phyloP scores from a whole-genome alignment of 2,113 vertebrate species.

The Pseudolaguvia tuberculata region DNA sequence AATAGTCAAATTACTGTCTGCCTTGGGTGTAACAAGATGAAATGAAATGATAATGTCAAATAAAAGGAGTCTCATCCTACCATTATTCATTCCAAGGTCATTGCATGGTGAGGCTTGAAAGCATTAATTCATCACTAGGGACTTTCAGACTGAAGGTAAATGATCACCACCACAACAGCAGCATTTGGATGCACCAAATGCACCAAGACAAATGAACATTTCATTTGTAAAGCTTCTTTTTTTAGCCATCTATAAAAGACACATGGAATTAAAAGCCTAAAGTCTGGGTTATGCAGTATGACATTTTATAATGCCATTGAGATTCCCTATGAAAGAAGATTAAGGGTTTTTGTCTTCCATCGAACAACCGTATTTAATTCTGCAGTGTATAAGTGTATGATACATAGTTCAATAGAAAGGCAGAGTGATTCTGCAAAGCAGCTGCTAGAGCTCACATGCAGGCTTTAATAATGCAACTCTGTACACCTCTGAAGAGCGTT shows the following conservation, averaged over 20 bases:
- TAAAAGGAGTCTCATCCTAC: constrained; percentile 18
- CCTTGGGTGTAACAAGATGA: constrained; percentile 26
- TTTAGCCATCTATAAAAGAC: neutral
- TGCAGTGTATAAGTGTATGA: constrained; percentile 4
- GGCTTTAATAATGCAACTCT: constrained; percentile 41
- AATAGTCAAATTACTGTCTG: constrained; percentile 15
- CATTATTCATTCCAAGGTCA: constrained; percentile 40
- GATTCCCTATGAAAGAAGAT: neutral
- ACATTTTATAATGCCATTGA: constrained; percentile 11
- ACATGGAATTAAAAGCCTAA: neutral
- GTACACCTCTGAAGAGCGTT: constrained; percentile 32
- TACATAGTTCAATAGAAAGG: constrained; percentile 28
- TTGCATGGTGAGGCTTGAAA: constrained; percentile 29
- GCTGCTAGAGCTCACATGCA: constrained; percentile 10
- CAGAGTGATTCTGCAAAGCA: neutral
- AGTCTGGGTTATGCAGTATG: neutral
- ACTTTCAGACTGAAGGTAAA: constrained; percentile 33
- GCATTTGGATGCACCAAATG: constrained; percentile 16
- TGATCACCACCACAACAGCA: constrained; percentile 4
- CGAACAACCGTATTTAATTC: constrained; percentile 1
- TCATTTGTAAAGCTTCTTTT: neutral
- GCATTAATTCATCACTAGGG: constrained; percentile 23
- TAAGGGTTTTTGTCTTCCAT: neutral
- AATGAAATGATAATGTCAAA: constrained; percentile 38
- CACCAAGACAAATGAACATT: neutral